Evolutionary conservation across 2,888 invertebrate species (phyloP).

Genomic region (Linyphia triangularis): DNA sequence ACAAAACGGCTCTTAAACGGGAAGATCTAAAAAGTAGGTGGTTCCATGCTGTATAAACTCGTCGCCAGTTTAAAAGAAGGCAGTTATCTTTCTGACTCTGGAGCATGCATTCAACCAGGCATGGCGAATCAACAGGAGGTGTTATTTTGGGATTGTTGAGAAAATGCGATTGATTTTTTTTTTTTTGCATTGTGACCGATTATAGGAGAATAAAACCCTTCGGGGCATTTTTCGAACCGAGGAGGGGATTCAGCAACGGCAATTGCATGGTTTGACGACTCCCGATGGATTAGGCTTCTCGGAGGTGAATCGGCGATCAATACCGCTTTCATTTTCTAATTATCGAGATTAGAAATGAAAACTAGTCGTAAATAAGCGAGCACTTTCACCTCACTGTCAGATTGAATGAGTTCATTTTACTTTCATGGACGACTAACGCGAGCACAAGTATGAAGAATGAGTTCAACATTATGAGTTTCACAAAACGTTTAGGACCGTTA

Average conservation of each 20-base stretch:
- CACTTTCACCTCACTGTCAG: conserved; percentile 11
- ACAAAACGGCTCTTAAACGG: not conserved
- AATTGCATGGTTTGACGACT: conserved; percentile 51
- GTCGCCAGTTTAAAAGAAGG: not conserved
- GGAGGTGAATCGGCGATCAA: not conserved
- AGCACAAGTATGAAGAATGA: no score
- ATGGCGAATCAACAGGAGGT: conserved; percentile 24
- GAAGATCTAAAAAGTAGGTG: conserved; percentile 33
- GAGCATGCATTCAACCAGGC: not conserved
- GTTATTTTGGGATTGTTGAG: conserved; percentile 40
- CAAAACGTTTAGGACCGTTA: no score
- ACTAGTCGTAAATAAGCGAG: not conserved
- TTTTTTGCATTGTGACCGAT: conserved; percentile 72
- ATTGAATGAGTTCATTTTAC: not conserved
- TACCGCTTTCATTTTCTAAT: conserved; percentile 61
- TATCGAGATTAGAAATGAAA: conserved; percentile 42
- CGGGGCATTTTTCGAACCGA: conserved; percentile 6
- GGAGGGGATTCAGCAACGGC: conserved; percentile 11
- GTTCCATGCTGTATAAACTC: conserved; percentile 12
- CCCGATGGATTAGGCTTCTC: not conserved
- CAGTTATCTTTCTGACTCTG: conserved; percentile 24
- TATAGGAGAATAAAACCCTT: conserved; percentile 41
- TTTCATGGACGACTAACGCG: not conserved
- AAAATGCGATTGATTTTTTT: conserved; percentile 30
- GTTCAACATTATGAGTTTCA: no score